Base-by-base conservation (phyloP, 1,140 invertebrate species). In the Caenorhabditis remanei region DNA sequence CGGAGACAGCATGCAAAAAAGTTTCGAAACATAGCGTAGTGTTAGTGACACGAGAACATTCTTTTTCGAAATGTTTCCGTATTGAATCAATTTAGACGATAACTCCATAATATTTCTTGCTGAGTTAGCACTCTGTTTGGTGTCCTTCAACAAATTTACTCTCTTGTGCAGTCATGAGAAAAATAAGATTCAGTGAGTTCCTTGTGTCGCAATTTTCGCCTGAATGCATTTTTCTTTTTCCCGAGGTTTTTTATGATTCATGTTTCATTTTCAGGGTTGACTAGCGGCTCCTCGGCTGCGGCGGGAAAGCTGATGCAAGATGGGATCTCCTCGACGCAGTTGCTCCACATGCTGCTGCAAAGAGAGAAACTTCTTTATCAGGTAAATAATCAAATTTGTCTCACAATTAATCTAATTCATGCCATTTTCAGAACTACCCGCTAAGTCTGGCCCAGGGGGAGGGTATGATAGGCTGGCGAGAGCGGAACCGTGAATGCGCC, bases 401-500 rank as follows among this genome's bases (percentile, higher is more conserved):
- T 16, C 2, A 21, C 53, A 24, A 8, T 16, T n/a, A 53, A 79
- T 46, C 14, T 11, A 1, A 53, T 13, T 16, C 19, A 21, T n/a
- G 55, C 5, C 9, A 24, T 67, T 85, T 85, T 67, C 61, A 53
- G 55, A 85, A 67, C 84, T 85, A 75, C 46, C 48, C 48, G 48
- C 48, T 61, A 85, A 67, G 63, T 63, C 58, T 85, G 14, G 61
- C 56, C 56, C 61, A 75, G 85, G 85, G 63, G 24, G 48, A 85
- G 46, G 63, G 85, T 79, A 67, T 85, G 58, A 85, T 85, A 13
- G 85, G 85, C 13, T 75, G 63, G 85, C 16, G 24, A 43, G 88
- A 88, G 32, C 86, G 88, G 24, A 85, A 88, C 79, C 48, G 83
- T n/a, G 55, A 88, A 61, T 87, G 87, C n/a, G 67, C 85, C 32